A percentile compares a stretch with the other conserved stretches of the same genome.
Evolutionary conservation across 2,888 invertebrate species (phyloP).

Genomic region (Euplexia lucipara): DNA sequence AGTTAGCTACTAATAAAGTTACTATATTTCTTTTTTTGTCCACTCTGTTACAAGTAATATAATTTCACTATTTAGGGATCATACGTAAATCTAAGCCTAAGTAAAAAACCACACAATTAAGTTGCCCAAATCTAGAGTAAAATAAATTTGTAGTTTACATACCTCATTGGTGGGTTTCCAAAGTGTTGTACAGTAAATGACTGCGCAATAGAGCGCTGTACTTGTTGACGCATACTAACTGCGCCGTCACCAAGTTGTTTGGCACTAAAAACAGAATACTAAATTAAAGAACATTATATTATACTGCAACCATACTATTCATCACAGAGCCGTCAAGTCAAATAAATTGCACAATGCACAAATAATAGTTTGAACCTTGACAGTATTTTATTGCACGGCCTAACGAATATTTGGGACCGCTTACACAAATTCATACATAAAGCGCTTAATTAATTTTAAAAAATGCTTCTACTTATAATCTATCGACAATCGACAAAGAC

Average conservation of each 20-base stretch:
- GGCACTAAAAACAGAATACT: conserved; percentile 71
- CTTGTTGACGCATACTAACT: conserved; percentile 83
- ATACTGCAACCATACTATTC: not conserved
- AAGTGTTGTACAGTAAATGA: conserved; percentile 88
- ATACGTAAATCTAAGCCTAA: too few species aligned
- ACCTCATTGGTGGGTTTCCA: conserved; percentile 85
- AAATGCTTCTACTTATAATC: not conserved
- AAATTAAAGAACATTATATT: conserved; percentile 16
- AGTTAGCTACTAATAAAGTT: too few species aligned
- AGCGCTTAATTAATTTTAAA: not conserved
- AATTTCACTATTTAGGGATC: too few species aligned
- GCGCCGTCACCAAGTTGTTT: conserved; percentile 81
- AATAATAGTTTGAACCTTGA: conserved; percentile 30
- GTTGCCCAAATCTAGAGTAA: not conserved
- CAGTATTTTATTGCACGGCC: conserved; percentile 24
- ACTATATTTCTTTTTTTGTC: too few species aligned
- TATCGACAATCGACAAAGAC: conserved; percentile 3
- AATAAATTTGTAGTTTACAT: conserved; percentile 25
- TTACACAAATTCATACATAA: conserved; percentile 17
- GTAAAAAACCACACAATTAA: not conserved
- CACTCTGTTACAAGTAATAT: too few species aligned
- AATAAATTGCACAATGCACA: conserved; percentile 25
- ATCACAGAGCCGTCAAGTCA: conserved; percentile 21
- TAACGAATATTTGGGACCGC: conserved; percentile 15
- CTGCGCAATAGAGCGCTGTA: conserved; percentile 86